phyloP scores from a whole-genome alignment of 2,797 vertebrate species.

The Hephaestus fuliginosus region DNA sequence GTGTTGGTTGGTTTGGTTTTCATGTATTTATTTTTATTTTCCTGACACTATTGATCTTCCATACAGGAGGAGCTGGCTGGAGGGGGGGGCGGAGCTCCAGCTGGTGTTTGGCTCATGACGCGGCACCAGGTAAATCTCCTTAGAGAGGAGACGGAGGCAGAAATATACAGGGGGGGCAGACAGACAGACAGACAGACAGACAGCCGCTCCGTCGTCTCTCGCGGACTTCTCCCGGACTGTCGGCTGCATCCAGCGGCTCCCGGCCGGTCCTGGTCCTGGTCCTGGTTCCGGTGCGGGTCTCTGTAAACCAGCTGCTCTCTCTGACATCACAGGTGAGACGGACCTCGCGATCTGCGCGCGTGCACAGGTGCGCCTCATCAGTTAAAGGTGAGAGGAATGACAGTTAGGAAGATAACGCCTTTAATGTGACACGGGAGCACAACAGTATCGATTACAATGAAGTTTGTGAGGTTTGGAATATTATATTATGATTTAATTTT shows the following conservation, averaged over 20 bases:
- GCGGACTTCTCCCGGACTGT: slow-evolving; percentile 7
- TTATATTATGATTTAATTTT: too few relatives aligned
- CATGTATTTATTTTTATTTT: too few relatives aligned
- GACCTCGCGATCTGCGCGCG: too few relatives aligned
- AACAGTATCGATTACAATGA: too few relatives aligned
- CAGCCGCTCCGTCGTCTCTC: not conserved
- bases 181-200: not conserved
- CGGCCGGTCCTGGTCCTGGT: slow-evolving; percentile 9
- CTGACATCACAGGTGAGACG: too few relatives aligned
- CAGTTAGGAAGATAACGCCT: too few relatives aligned
- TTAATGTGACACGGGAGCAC: too few relatives aligned
- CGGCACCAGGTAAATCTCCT: slow-evolving; percentile 62
- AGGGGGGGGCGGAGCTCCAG: slow-evolving; percentile 40
- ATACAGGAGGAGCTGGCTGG: not conserved
- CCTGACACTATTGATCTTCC: not conserved
- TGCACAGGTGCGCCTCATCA: too few relatives aligned
- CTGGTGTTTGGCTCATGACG: slow-evolving; percentile 59
- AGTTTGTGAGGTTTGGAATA: too few relatives aligned
- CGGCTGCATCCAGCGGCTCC: not conserved
- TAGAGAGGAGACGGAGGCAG: slow-evolving; percentile 1
- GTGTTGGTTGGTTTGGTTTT: not conserved
- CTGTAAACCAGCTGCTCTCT: not conserved
- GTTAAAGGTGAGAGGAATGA: too few relatives aligned
- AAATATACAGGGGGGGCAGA: not conserved
- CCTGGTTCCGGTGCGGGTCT: not conserved